Evolutionary conservation across 1,140 invertebrate genomes (phyloP), one percentile per base, ranked within the genome.

Genomic region (Philotrypesis tridentata): DNA sequence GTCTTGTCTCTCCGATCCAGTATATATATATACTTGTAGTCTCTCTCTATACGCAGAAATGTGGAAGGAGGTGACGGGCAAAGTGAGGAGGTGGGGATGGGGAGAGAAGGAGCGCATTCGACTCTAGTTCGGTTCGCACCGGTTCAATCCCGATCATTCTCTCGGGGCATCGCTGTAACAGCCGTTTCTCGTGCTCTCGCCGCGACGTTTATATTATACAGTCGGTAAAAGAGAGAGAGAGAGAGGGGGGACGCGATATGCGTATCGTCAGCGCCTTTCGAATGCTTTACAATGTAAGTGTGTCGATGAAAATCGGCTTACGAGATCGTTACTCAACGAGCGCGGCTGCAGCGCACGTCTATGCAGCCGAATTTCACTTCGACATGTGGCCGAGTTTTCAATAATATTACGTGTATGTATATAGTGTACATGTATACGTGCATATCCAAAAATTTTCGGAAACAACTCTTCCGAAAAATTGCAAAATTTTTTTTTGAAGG

Each of bases 81-180:
- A n/a, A n/a, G n/a, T n/a, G n/a, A n/a, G n/a, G n/a, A n/a, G n/a
- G 23, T 17, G 17, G 6, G 25, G 0, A 25, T 25, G 2, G 11
- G 8, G 3, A 17, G 61, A 9, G 61, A 25, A 25, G 23, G 27
- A 12, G 27, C n/a, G 23, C 61, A 23, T 7, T 25, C 25, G 25
- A 63, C 85, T n/a, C n/a, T 85, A 78, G 77, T 77, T 72, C 87
- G 65, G 88, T 90, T 90, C 83, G 88, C 89, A 90, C 88, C 87
- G 88, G 89, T 89, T 90, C 88, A 90, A 89, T 90, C 89, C 90
- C 77, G 88, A 87, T 90, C 3, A 55, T n/a, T n/a, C 48, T n/a
- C 48, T 86, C 84, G 43, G 48, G 48, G 48, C 48, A 55, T 55
- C 48, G 48, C 48, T 55, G 48, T 55, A 55, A 55, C 48, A 55